Percentiles rank a stretch among this genome's conserved stretches.
These are phyloP conservation scores for Sturnus vulgaris DNA, from an alignment of 2,113 vertebrate species.

Conservation along the genomic window DNA sequence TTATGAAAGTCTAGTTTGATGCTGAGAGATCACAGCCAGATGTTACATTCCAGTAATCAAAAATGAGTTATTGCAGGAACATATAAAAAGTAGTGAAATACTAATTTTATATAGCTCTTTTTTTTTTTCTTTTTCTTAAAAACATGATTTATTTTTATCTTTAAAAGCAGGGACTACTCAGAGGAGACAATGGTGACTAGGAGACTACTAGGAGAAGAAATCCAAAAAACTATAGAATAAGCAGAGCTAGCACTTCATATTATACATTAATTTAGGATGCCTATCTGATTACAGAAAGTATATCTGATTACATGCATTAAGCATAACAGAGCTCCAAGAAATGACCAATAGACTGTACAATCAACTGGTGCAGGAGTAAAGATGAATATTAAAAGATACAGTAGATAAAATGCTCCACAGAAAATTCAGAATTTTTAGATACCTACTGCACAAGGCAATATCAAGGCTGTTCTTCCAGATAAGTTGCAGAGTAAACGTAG, in stretches of 20 bases:
- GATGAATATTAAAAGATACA: neutral
- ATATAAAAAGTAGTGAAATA: constrained; percentile 21
- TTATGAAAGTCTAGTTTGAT: constrained; percentile 32
- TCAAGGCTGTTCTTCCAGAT: neutral
- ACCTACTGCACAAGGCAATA: neutral
- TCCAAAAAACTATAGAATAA: neutral
- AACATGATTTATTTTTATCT: neutral
- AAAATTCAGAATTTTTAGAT: neutral
- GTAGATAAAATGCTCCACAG: neutral
- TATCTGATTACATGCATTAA: neutral
- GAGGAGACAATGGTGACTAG: neutral
- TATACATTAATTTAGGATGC: neutral
- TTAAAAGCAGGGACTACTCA: neutral
- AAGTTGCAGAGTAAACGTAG: neutral
- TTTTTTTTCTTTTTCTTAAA: neutral
- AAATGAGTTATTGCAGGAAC: constrained; percentile 18
- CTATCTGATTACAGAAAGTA: neutral
- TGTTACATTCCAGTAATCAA: constrained; percentile 31
- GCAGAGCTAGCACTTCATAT: neutral
- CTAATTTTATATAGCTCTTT: neutral
- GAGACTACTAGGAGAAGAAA: neutral
- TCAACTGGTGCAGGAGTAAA: neutral
- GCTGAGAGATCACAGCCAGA: constrained; percentile 35
- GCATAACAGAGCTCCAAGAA: neutral
- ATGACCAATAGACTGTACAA: neutral